These are phyloP conservation scores for Sigmodon hispidus DNA, from an alignment of 2,113 vertebrate species.

Conservation along the genomic window DNA sequence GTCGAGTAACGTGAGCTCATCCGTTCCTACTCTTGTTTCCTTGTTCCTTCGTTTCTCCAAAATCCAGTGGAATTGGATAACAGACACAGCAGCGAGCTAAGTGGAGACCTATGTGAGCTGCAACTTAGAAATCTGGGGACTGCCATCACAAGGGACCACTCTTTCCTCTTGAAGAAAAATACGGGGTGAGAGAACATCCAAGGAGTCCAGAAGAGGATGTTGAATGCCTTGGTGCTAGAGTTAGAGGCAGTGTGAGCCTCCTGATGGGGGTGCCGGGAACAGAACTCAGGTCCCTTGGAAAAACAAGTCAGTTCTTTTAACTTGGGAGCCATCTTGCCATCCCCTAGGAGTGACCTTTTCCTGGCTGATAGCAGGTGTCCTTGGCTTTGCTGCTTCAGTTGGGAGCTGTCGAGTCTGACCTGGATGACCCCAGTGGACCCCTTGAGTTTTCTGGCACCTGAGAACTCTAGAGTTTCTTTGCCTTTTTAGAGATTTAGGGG, in stretches of 20 bases:
- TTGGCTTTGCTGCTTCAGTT: not conserved
- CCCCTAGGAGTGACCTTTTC: too few relatives aligned
- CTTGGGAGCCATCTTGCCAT: too few relatives aligned
- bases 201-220: not conserved
- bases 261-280: not conserved
- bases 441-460: not conserved
- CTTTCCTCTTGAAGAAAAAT: too few relatives aligned
- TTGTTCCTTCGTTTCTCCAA: not conserved
- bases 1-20: accelerated
- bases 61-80: not conserved
- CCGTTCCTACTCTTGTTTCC: not conserved
- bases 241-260: not conserved
- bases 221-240: not conserved
- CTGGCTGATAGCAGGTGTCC: accelerated
- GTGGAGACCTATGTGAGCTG: too few relatives aligned
- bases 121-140: not conserved
- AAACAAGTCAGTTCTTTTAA: not conserved
- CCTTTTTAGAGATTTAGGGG: not conserved
- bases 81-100: not conserved
- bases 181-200: not conserved
- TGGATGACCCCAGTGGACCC: accelerated
- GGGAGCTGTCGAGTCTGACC: not conserved
- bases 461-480: too few relatives aligned
- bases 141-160: too few relatives aligned
- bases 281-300: not conserved